Base-by-base conservation (phyloP, 2,113 vertebrate species). In the Engraulis encrasicolus region DNA sequence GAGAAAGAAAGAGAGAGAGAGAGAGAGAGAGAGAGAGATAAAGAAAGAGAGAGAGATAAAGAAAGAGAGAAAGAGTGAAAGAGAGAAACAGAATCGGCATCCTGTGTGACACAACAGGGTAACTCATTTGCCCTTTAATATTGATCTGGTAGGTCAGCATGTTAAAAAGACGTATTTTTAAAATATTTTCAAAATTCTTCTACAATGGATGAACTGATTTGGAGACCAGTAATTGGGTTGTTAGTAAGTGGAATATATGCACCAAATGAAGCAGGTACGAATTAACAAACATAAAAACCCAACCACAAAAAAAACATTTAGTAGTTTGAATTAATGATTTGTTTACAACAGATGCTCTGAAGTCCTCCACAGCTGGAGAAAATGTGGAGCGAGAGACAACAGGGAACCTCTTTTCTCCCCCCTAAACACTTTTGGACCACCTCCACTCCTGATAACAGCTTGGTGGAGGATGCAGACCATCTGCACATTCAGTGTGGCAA, bases 41-140 rank as follows among this genome's bases (percentile, higher is more conserved):
- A 31, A 20, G 31, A 12, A 17, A 1, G 49, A 79, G 71, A 40
- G 12, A 49, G 78, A 15, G 31, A 15, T 12, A 48, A 20, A 36
- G 82, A 27, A 78, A 54, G 49, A 80, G 27, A 83, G 9, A 80
- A 40, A n/a, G 34, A 50, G 50, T 40, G 27, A 81, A 23, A 78
- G 9, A 5, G 40, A 45, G 40, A 45, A 3, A 9, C 40, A 45
- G 61, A 71, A 45, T 45, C 9, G 61, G 27, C 11, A 31, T 9
- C n/a, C 23, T 0, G 9, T 4, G 61, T 15, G 12, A 14, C 61
- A 9, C 7, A 71, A 27, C 15, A 4, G 54, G n/a, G 11, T 12
- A 71, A 15, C 6, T 34, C 27, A 5, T 23, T 14, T 34, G 61
- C 11, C 11, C 58, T 61, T n/a, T 61, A 61, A 61, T 71, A 23